These are phyloP conservation scores for Corvus hawaiiensis DNA, from an alignment of 2,113 vertebrate genomes.

Conservation along the genomic window DNA sequence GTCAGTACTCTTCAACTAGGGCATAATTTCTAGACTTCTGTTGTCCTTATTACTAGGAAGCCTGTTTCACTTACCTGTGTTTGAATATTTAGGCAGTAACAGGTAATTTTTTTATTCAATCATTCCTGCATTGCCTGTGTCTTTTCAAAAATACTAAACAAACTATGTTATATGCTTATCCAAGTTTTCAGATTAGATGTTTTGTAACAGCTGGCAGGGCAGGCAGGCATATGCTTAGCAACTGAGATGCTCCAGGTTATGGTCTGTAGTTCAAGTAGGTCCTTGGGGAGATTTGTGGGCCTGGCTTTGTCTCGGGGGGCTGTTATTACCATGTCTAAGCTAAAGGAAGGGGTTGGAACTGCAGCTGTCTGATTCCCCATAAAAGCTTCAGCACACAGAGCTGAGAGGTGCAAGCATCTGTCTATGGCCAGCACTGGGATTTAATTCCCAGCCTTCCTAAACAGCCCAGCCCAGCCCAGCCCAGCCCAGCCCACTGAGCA, in stretches of 20 bases:
- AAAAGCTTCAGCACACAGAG: neutral
- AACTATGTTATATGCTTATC: neutral
- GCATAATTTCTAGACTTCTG: neutral
- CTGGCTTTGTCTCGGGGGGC: neutral
- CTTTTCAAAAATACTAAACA: neutral
- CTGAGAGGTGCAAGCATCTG: neutral
- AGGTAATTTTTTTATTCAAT: neutral
- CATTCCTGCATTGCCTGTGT: neutral
- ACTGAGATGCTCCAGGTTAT: neutral
- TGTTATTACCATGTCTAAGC: neutral
- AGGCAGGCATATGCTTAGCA: neutral
- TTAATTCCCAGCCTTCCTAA: neutral
- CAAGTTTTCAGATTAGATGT: neutral
- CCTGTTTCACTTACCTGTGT: neutral
- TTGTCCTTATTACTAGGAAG: neutral
- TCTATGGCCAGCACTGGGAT: neutral
- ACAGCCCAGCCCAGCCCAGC: neutral
- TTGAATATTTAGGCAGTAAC: neutral
- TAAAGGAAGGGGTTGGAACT: neutral
- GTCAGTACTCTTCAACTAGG: neutral
- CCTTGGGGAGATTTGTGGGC: neutral
- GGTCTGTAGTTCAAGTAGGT: neutral
- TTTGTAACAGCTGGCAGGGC: neutral
- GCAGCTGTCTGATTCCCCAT: neutral
- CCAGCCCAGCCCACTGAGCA: neutral